phyloP scores from a whole-genome alignment of 1,140 invertebrate genomes.

The Drosophila trapezifrons region DNA sequence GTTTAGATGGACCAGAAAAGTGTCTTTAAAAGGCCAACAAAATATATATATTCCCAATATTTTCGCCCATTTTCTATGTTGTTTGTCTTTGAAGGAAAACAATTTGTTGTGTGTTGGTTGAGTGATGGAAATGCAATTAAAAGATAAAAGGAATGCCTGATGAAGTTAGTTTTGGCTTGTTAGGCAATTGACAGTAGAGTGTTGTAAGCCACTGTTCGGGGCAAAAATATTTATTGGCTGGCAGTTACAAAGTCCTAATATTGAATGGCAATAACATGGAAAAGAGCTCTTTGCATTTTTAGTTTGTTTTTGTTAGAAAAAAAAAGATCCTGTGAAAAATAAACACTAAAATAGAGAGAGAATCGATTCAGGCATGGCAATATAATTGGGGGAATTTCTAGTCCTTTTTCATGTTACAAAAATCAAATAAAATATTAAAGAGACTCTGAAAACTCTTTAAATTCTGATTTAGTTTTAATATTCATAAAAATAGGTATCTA shows the following conservation, averaged over 20 bases:
- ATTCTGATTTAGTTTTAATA: neutral
- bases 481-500: neutral
- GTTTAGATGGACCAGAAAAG: slow-evolving; percentile 13
- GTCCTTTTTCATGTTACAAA: neutral
- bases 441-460: too few species aligned
- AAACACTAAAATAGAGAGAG: neutral
- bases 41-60: slow-evolving; percentile 3
- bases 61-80: slow-evolving; percentile 1
- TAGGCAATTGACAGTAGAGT: slow-evolving; percentile 16
- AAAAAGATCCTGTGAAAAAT: slow-evolving; percentile 1
- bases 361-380: neutral
- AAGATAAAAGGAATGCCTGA: slow-evolving; percentile 20
- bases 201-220: neutral
- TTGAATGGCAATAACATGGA: slow-evolving; percentile 7
- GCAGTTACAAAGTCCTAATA: slow-evolving; percentile 10
- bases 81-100: slow-evolving; percentile 21
- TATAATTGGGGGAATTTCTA: neutral
- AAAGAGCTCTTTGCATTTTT: slow-evolving; percentile 7
- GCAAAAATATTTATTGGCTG: slow-evolving; percentile 3
- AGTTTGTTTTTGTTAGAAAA: slow-evolving; percentile 5
- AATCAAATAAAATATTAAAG: neutral
- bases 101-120: slow-evolving; percentile 25
- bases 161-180: slow-evolving; percentile 4
- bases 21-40: neutral
- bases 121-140: slow-evolving; percentile 54